Evolutionary conservation across 2,888 invertebrate species (phyloP).

Genomic region (Athalia circularis): DNA sequence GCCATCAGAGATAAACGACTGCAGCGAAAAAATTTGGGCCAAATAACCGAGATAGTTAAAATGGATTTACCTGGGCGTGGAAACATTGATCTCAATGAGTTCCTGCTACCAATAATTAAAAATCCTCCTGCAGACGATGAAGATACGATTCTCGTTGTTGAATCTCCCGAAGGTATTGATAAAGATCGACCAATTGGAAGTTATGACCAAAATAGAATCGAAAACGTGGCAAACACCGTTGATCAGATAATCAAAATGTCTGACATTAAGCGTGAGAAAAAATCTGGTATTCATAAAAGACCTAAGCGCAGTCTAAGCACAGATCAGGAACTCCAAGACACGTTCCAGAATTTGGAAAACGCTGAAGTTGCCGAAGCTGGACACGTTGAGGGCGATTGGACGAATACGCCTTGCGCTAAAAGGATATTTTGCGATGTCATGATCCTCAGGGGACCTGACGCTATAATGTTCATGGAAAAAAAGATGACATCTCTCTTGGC

Average conservation of each 20-base stretch:
- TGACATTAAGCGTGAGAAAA: slow-evolving; percentile 23
- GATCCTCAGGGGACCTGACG: slow-evolving; percentile 82
- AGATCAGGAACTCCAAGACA: slow-evolving; percentile 64
- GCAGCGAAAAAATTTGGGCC: slow-evolving; percentile 65
- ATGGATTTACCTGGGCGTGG: slow-evolving; percentile 63
- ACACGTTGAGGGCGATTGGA: slow-evolving; percentile 78
- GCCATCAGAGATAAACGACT: slow-evolving; percentile 55
- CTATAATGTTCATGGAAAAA: slow-evolving; percentile 86
- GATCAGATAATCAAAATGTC: slow-evolving; percentile 32
- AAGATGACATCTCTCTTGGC: slow-evolving; percentile 84
- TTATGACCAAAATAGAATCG: slow-evolving; percentile 39
- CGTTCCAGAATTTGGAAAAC: slow-evolving; percentile 68
- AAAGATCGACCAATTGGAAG: slow-evolving; percentile 32
- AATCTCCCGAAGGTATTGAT: slow-evolving; percentile 49
- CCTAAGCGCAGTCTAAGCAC: slow-evolving; percentile 54
- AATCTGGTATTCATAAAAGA: slow-evolving; percentile 34
- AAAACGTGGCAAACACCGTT: slow-evolving; percentile 45
- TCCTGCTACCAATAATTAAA: slow-evolving; percentile 53
- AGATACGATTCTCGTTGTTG: slow-evolving; percentile 50
- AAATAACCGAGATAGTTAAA: slow-evolving; percentile 67
- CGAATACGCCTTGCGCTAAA: slow-evolving; percentile 86
- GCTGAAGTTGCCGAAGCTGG: slow-evolving; percentile 66
- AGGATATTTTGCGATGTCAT: slow-evolving; percentile 86
- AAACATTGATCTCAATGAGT: slow-evolving; percentile 57
- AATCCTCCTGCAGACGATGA: slow-evolving; percentile 35